phyloP scores from a whole-genome alignment of 2,888 invertebrate species.

The Pasiphila rectangulata region DNA sequence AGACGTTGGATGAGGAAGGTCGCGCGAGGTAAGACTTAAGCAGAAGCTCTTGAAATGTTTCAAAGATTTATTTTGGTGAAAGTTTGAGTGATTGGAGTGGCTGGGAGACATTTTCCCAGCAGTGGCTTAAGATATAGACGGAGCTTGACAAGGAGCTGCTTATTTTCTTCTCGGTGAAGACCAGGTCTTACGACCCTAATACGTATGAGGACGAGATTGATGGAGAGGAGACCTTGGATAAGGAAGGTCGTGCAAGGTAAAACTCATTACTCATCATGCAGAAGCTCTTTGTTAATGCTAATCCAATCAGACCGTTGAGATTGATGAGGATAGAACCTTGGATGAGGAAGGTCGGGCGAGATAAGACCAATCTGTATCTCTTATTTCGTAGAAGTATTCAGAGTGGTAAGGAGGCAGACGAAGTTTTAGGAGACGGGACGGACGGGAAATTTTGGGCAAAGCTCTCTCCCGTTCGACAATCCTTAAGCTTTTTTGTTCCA shows the following conservation, averaged over 20 bases:
- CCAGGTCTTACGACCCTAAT: slow-evolving; percentile 95
- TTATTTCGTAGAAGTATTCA: background rate
- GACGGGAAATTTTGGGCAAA: too few species aligned
- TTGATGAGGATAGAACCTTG: slow-evolving; percentile 98
- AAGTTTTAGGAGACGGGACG: too few species aligned
- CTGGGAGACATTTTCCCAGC: too few species aligned
- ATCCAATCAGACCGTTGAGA: slow-evolving; percentile 98
- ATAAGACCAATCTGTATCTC: slow-evolving; percentile 62
- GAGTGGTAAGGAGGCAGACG: too few species aligned
- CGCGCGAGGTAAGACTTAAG: slow-evolving; percentile 85
- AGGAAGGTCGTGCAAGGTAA: slow-evolving; percentile 95
- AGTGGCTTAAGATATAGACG: slow-evolving; percentile 95
- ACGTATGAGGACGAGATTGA: slow-evolving; percentile 99
- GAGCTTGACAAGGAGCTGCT: slow-evolving; percentile 96
- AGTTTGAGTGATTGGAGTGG: too few species aligned
- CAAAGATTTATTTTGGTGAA: too few species aligned
- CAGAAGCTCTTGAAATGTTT: background rate
- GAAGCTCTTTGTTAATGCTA: slow-evolving; percentile 90
- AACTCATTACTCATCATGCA: too few species aligned
- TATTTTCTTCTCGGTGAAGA: slow-evolving; percentile 98
- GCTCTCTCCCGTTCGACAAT: too few species aligned
- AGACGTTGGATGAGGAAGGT: slow-evolving; percentile 98
- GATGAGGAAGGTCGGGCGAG: slow-evolving; percentile 98
- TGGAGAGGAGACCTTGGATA: slow-evolving; percentile 98
- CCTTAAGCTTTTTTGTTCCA: too few species aligned